Percentiles rank a stretch among this genome's conserved stretches.
Conservation (phyloP, 1,140 invertebrate genomes). For the Gonatopus flavifemur region DNA sequence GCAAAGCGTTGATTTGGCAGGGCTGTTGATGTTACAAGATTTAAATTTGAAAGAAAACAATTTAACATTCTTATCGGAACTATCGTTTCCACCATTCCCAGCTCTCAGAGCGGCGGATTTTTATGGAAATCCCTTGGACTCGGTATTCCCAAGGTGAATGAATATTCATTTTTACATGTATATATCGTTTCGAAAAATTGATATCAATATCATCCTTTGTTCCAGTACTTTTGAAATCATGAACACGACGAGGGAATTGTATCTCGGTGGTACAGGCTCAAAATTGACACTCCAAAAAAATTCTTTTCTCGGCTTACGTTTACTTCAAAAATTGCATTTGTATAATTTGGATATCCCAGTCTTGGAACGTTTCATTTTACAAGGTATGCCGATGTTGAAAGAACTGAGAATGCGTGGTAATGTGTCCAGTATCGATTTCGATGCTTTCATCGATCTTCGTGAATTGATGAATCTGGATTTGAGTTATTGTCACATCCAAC, state of each 20-base stretch:
- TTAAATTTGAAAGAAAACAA: constrained; percentile 69
- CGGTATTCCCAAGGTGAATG: constrained; percentile 63
- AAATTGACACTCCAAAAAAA: constrained; percentile 62
- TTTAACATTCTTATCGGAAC: constrained; percentile 68
- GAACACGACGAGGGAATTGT: constrained; percentile 66
- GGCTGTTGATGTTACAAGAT: constrained; percentile 65
- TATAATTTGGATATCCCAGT: constrained; percentile 61
- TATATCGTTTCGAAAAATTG: not conserved
- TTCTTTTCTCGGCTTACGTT: constrained; percentile 64
- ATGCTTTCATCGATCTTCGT: constrained; percentile 66
- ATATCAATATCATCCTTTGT: constrained; percentile 9
- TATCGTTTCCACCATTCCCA: constrained; percentile 71
- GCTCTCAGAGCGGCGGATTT: constrained; percentile 64
- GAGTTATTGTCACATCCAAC: constrained; percentile 63
- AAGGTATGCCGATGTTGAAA: constrained; percentile 61
- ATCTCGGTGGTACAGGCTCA: constrained; percentile 60
- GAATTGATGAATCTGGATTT: constrained; percentile 64
- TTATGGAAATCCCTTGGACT: constrained; percentile 66
- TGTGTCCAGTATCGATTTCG: constrained; percentile 65
- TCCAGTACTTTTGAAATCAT: constrained; percentile 69
- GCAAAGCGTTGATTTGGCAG: constrained; percentile 68
- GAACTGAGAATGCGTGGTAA: constrained; percentile 62
- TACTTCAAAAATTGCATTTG: constrained; percentile 59
- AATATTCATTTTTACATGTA: not conserved
- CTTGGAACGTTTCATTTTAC: constrained; percentile 64